Evolutionary conservation across 2,797 vertebrate species (phyloP), one percentile per base, ranked within the genome.

Genomic region (Sebastes baramenuke): DNA sequence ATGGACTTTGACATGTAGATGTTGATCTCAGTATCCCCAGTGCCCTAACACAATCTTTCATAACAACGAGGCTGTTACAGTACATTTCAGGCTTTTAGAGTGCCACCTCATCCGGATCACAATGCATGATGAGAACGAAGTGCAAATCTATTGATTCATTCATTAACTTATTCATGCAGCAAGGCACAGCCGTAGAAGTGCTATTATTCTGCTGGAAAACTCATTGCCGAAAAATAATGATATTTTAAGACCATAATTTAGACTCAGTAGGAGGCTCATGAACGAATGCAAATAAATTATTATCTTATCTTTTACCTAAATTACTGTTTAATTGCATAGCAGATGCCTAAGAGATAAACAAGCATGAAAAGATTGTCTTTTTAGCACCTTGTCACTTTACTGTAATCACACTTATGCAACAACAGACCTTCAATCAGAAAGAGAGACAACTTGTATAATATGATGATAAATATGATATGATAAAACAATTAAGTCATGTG

Each of bases 221-320:
- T 80, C 76, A 74, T 67, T 67, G 32, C 20, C 5, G 25, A 75
- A 79, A 76, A 88, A 82, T 83, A 87, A 84, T 84, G n/a, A 74
- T 72, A 82, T 56, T 83, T 83, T 58, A 74, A 72, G 29, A 66
- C 61, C 24, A 75, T 84, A 69, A 87, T 80, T 86, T 60, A 72
- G 56, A 71, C 78, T 75, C 79, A 77, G 75, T 20, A 8, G 29
- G 84, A 71, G 84, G 71, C 22, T 62, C 25, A 64, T 82, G 75
- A 84, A 88, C 72, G 2, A 74, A 84, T 88, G 54, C 42, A 84
- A 81, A 87, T 77, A 75, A 69, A 84, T 77, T 25, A 78, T 73
- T 72, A 90, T 86, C 38, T 65, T 60, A 89, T 80, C n/a, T 73
- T 88, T 72, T 64, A 80, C 52, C 77, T 60, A 74, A 85, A 86